phyloP scores from a whole-genome alignment of 2,113 vertebrate genomes.

The Nothoprocta pentlandii region DNA sequence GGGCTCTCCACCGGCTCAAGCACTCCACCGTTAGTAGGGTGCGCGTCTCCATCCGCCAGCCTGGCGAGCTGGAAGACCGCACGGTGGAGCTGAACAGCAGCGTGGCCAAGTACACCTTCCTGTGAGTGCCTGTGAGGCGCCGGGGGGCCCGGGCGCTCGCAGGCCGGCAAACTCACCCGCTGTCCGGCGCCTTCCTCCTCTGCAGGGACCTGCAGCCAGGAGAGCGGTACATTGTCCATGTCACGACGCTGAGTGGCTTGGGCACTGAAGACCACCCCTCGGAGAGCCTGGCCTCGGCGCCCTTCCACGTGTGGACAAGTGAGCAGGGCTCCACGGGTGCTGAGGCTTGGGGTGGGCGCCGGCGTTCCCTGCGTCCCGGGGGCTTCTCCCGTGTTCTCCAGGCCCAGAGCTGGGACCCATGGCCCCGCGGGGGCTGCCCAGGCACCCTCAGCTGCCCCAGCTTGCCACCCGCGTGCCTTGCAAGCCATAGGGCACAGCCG shows the following conservation, averaged over 20 bases:
- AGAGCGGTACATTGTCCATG: conserved; percentile 87
- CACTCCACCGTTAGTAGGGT: conserved; percentile 86
- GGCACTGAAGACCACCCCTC: conserved; percentile 85
- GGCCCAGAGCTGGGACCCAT: not conserved
- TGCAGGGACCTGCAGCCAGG: conserved; percentile 89
- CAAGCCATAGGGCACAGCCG: not conserved
- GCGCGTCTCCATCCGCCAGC: conserved; percentile 84
- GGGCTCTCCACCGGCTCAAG: conserved; percentile 85
- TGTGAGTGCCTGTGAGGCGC: conserved; percentile 77
- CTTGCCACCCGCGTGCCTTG: no score
- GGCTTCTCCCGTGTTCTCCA: no score
- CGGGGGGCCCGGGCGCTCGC: not conserved
- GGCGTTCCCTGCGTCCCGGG: no score
- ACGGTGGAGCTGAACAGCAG: conserved; percentile 85
- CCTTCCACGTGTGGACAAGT: conserved; percentile 91
- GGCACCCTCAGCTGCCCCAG: not conserved
- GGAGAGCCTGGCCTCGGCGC: conserved; percentile 86
- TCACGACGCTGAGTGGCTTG: conserved; percentile 87
- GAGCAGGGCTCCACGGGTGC: conserved; percentile 54
- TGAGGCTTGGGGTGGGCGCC: no score
- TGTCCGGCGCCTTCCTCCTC: not conserved
- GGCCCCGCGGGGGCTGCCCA: not conserved
- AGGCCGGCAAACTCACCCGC: not conserved
- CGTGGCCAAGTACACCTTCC: conserved; percentile 85
- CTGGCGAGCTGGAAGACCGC: conserved; percentile 75